Evolutionary conservation across 2,113 vertebrate genomes (phyloP).

Genomic region (Protobothrops flavoviridis): DNA sequence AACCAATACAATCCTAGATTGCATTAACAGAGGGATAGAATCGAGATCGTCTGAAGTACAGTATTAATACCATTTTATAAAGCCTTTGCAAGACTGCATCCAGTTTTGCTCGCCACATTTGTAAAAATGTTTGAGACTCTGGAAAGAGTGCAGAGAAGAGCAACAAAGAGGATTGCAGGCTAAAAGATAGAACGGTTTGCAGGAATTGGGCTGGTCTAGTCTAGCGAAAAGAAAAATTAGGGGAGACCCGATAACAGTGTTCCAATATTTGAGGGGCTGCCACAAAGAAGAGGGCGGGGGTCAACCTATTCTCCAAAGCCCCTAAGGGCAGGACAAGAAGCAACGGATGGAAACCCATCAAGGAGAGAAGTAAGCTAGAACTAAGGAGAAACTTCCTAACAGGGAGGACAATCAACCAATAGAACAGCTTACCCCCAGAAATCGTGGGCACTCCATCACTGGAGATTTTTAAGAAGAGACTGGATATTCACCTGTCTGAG

Average conservation of each 20-base stretch:
- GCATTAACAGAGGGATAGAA: background rate
- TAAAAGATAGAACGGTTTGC: background rate
- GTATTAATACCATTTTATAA: background rate
- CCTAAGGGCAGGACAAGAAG: background rate
- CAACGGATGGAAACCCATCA: background rate
- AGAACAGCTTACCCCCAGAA: too few species aligned
- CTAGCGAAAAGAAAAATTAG: background rate
- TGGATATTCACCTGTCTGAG: too few species aligned
- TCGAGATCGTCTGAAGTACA: background rate
- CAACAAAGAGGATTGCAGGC: background rate
- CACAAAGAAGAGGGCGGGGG: background rate
- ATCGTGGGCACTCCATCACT: too few species aligned
- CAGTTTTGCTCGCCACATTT: background rate
- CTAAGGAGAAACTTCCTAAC: too few species aligned
- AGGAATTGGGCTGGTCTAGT: background rate
- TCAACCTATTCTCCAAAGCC: too few species aligned
- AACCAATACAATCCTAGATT: background rate
- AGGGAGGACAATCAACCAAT: too few species aligned
- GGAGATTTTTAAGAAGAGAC: too few species aligned
- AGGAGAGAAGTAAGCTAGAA: background rate
- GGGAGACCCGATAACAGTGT: fast-evolving
- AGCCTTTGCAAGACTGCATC: background rate
- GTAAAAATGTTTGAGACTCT: background rate
- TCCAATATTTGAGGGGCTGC: background rate
- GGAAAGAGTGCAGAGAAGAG: background rate